These are phyloP conservation scores for Spheniscus mendiculus DNA, from an alignment of 2,113 vertebrate species.

Conservation along the genomic window DNA sequence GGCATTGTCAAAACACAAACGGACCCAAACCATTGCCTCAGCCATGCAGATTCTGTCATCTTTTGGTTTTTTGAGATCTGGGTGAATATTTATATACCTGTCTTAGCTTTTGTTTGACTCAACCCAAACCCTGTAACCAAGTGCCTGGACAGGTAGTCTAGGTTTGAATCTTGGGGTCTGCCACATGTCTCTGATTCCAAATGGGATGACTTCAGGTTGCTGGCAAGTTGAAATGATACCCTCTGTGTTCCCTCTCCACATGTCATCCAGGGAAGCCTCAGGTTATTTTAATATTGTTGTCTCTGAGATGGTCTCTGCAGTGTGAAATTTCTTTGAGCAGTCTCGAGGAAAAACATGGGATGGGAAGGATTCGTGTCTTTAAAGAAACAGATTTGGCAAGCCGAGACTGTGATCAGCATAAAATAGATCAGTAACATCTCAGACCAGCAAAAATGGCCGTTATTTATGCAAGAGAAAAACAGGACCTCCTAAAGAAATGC, in stretches of 20 bases:
- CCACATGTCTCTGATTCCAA: not conserved
- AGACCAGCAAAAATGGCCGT: not conserved
- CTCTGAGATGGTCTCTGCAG: not conserved
- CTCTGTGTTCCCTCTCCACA: accelerated
- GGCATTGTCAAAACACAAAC: not conserved
- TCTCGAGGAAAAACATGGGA: not conserved
- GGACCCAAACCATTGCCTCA: not conserved
- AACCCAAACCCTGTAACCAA: not conserved
- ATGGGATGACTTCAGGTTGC: not conserved
- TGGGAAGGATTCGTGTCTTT: not conserved
- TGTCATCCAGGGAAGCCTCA: not conserved
- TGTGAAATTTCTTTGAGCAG: not conserved
- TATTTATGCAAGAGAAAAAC: not conserved
- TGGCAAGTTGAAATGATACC: not conserved
- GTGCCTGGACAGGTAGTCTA: not conserved
- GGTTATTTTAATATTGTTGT: not conserved
- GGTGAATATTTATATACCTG: not conserved
- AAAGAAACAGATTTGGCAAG: not conserved
- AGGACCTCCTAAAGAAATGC: not conserved
- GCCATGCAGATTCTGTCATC: not conserved
- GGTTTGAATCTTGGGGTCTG: not conserved
- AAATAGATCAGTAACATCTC: not conserved
- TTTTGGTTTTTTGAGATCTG: not conserved
- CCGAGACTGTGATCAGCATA: not conserved
- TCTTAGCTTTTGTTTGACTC: not conserved